These are phyloP conservation scores for Papilio aristodemus DNA, from an alignment of 1,140 invertebrate genomes.

Conservation along the genomic window DNA sequence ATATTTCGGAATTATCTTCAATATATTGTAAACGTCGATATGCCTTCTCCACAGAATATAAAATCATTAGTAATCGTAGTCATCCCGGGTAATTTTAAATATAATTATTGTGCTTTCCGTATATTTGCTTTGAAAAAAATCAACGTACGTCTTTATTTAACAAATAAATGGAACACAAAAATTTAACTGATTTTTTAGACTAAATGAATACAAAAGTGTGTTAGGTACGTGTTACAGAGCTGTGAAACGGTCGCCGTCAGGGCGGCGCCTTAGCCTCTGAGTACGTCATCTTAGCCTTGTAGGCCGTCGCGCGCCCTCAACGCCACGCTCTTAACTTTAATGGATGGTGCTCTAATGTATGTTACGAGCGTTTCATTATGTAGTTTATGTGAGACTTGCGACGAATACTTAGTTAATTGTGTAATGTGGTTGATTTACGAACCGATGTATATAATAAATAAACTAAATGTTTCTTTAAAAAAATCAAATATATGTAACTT, in stretches of 20 bases:
- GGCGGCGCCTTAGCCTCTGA: slow-evolving; percentile 14
- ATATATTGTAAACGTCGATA: no score
- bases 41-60: no score
- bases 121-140: no score
- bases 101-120: no score
- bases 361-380: slow-evolving; percentile 15
- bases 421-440: not conserved
- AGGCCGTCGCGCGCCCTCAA: slow-evolving; percentile 15
- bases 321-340: slow-evolving; percentile 12
- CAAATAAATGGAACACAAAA: no score
- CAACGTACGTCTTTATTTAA: no score
- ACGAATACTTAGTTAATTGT: not conserved
- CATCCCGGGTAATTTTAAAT: no score
- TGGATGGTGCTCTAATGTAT: slow-evolving; percentile 10
- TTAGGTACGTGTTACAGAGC: not conserved
- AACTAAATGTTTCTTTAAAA: not conserved
- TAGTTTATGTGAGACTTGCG: slow-evolving; percentile 2
- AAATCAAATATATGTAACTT: no score
- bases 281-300: slow-evolving; percentile 24
- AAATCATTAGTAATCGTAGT: no score
- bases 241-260: not conserved
- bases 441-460: not conserved
- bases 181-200: not conserved
- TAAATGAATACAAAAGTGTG: not conserved
- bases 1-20: no score